Evolutionary conservation across 2,888 invertebrate genomes (phyloP).

Genomic region (Hoplodrina ambigua): DNA sequence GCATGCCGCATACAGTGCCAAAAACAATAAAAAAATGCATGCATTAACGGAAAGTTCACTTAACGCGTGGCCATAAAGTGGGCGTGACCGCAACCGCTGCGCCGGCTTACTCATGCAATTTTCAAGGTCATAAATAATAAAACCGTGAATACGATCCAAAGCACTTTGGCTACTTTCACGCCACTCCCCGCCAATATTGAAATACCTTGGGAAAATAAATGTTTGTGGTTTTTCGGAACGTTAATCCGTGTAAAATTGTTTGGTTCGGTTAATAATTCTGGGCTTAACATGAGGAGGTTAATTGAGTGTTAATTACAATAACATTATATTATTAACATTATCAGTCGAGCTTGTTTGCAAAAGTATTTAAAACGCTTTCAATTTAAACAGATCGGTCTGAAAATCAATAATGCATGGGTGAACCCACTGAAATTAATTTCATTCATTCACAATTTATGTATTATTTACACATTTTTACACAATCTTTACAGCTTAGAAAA

Average conservation of each 20-base stretch:
- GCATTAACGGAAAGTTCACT: conserved; percentile 83
- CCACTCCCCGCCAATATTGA: conserved; percentile 86
- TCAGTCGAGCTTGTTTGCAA: background rate
- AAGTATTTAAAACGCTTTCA: background rate
- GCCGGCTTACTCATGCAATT: conserved; percentile 88
- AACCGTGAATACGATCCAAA: conserved; percentile 87
- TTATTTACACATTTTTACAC: too few species aligned
- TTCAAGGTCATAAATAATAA: conserved; percentile 90
- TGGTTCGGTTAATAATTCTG: conserved; percentile 21
- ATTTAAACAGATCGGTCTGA: background rate
- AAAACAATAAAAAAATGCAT: conserved; percentile 79
- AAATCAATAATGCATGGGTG: background rate
- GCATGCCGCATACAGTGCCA: conserved; percentile 70
- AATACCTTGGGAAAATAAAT: conserved; percentile 77
- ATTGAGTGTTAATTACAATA: conserved; percentile 34
- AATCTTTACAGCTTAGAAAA: too few species aligned
- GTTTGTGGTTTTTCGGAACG: conserved; percentile 47
- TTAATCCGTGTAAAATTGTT: conserved; percentile 50
- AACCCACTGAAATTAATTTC: too few species aligned
- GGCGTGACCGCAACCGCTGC: conserved; percentile 88
- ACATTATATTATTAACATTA: conserved; percentile 5
- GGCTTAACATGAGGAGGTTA: conserved; percentile 11
- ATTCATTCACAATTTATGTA: too few species aligned
- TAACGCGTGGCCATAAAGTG: conserved; percentile 86
- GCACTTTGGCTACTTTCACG: conserved; percentile 89